Base-by-base conservation (phyloP, 2,888 invertebrate genomes). In the Aleiodes alternator region DNA sequence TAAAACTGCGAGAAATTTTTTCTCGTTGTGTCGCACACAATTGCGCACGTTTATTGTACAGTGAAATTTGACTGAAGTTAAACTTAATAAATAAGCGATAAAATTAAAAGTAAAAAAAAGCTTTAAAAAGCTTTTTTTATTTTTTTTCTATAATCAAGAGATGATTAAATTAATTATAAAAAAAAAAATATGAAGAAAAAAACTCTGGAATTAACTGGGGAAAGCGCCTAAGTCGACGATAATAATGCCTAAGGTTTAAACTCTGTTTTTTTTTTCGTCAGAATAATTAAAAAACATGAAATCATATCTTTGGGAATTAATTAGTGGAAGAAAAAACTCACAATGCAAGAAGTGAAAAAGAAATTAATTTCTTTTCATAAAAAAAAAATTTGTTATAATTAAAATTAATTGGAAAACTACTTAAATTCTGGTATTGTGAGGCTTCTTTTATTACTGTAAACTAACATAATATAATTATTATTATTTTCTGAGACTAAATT, bases 11-110 rank as follows among this genome's bases (percentile, higher is more conserved):
- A n/a, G 61, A 61, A 61, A 61, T 48, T 48, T 12, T 23, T 23
- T 23, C 23, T 23, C 61, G 14, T 38, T 14, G 38, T 61, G 7
- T 64, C 48, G 29, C 16, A 56, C 16, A 56, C 56, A 64, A 43
- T 48, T 43, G 29, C 48, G 64, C 64, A 64, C 64, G 43, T 7
- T 14, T 43, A 64, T 23, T 64, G 64, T 64, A 64, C 64, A 64
- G 64, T 64, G 48, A 64, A 14, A 61, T 43, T 64, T 64, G 64
- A 64, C 64, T 64, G 64, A 64, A 11, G 64, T 64, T 64, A 43
- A 23, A 48, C 64, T 64, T 64, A 64, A 43, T 64, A 16, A 43
- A 11, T 64, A 64, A 43, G 7, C 7, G 48, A 16, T 16, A 14
- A 64, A 38, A 43, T 14, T 34, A n/a, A 38, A 61, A 38, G n/a